These are phyloP conservation scores for Taeniopygia guttata DNA, from an alignment of 2,797 vertebrate genomes.

Conservation along the genomic window DNA sequence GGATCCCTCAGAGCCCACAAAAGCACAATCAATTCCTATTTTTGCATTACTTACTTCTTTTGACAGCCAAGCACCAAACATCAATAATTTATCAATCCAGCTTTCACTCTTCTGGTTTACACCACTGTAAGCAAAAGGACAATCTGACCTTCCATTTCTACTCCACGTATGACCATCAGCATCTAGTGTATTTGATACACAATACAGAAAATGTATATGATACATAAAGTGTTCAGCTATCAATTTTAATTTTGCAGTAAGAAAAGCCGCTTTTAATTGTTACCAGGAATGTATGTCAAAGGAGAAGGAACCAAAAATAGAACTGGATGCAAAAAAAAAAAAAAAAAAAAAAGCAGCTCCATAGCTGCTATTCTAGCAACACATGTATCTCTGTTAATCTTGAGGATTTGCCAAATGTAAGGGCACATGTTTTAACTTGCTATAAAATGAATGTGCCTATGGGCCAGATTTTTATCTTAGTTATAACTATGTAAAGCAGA, in stretches of 20 bases:
- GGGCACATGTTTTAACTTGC: constrained; percentile 38
- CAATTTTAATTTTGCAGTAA: background rate
- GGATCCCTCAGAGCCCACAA: background rate
- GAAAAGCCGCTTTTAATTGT: background rate
- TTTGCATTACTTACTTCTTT: background rate
- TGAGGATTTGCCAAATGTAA: background rate
- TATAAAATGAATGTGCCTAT: constrained; percentile 28
- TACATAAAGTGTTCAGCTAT: background rate
- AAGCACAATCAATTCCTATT: background rate
- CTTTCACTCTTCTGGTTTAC: background rate
- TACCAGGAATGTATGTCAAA: constrained; percentile 62
- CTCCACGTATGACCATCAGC: background rate
- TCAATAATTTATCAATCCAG: background rate
- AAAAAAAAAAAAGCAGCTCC: background rate
- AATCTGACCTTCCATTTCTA: background rate
- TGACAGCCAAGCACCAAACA: background rate
- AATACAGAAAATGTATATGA: background rate
- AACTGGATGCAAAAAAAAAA: background rate
- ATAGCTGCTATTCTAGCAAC: background rate
- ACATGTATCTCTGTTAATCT: constrained; percentile 6
- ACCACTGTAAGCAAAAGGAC: background rate
- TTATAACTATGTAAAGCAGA: constrained; percentile 53
- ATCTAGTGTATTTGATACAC: background rate
- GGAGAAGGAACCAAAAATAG: constrained; percentile 47
- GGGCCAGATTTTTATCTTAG: constrained; percentile 45